Evolutionary conservation across 2,888 invertebrate species (phyloP), one percentile per base, ranked within the genome.

Genomic region (Phasia obesa): DNA sequence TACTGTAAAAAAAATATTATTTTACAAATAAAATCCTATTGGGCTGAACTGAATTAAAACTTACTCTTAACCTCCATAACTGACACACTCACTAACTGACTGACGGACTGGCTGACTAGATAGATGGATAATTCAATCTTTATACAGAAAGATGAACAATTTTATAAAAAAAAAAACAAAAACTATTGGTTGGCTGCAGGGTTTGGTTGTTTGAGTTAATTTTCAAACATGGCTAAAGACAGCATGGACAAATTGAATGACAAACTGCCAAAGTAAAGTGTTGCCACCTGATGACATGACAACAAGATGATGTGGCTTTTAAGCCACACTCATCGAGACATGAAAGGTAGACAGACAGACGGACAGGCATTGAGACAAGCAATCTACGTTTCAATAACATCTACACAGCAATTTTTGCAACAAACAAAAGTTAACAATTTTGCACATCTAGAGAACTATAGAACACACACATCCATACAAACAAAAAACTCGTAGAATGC

Each of bases 191-290:
- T 69, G 21, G 27, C 38, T 35, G 51, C 35, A 70, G 2, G 42
- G 27, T 62, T 44, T 44, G 62, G 25, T 38, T 60, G 44, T 44
- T 25, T 57, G 70, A 70, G 59, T n/a, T 70, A 42, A 53, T 49
- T 38, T 62, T 53, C 62, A 60, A 49, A 71, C 81, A 77, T 75
- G 70, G 75, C 79, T 53, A 79, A 83, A 75, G 83, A 83, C 83
- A 83, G 67, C 75, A 79, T 49, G 53, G 75, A 83, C 83, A 81
- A 85, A 82, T 84, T 85, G 81, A 85, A 85, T 85, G 85, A 85
- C 85, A 85, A 65, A 64, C 84, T 81, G 84, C 76, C 84, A 79
- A 80, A 65, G 82, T 71, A 75, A 65, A 84, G 81, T 82, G 84
- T 84, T 83, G 83, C 79, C 79, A 83, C 83, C 83, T 79, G 83